phyloP scores from a whole-genome alignment of 2,888 invertebrate species.

The Lasius platythorax region DNA sequence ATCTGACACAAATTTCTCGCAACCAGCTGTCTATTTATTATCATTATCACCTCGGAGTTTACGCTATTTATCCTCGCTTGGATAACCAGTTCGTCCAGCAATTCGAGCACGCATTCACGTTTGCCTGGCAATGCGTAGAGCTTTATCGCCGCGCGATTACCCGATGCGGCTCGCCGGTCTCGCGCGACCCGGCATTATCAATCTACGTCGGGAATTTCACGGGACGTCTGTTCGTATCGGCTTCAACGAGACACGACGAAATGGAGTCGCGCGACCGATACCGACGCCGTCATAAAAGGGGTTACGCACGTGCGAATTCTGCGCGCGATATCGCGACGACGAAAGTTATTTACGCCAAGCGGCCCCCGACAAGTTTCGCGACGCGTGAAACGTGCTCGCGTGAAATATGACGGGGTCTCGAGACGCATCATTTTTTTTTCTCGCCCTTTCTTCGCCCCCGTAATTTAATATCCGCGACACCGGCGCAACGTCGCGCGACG shows the following conservation, averaged over 20 bases:
- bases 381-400: conserved; percentile 74
- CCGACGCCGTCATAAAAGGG: conserved; percentile 40
- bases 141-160: conserved; percentile 38
- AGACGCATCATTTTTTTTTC: conserved; percentile 48
- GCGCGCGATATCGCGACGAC: conserved; percentile 22
- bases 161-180: conserved; percentile 10
- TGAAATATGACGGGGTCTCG: conserved; percentile 73
- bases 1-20: not conserved
- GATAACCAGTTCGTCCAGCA: conserved; percentile 30
- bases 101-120: not conserved
- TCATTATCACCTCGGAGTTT: conserved; percentile 22
- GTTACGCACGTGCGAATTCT: conserved; percentile 49
- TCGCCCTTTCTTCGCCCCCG: conserved; percentile 46
- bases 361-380: conserved; percentile 62
- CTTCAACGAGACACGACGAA: conserved; percentile 36
- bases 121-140: not conserved
- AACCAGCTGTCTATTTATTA: not conserved
- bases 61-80: conserved; percentile 22
- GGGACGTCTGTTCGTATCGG: conserved; percentile 33
- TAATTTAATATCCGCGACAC: conserved; percentile 68
- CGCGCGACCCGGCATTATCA: conserved; percentile 35
- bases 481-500: conserved; percentile 11
- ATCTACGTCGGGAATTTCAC: conserved; percentile 49
- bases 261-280: conserved; percentile 30
- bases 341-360: conserved; percentile 72